These are phyloP conservation scores for Beris morrisii DNA, from an alignment of 2,888 invertebrate genomes.

Conservation along the genomic window DNA sequence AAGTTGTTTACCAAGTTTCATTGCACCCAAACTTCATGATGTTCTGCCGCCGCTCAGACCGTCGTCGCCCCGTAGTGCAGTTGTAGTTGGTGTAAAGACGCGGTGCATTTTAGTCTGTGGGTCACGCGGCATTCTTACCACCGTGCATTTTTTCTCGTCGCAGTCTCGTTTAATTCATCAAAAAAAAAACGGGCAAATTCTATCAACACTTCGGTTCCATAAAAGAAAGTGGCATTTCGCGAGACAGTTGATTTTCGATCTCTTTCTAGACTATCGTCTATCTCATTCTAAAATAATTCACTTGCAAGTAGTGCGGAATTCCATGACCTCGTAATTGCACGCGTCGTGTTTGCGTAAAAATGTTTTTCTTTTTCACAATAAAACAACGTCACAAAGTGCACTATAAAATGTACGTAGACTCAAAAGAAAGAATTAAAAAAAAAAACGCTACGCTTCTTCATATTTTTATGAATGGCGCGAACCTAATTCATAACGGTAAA, in stretches of 20 bases:
- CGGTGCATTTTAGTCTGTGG: not conserved
- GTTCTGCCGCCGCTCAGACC: slow-evolving; percentile 1
- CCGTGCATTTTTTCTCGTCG: no score
- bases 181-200: no score
- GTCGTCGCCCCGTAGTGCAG: not conserved
- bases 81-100: not conserved
- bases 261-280: no score
- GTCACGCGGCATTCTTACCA: no score
- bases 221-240: no score
- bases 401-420: not conserved
- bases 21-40: slow-evolving; percentile 28
- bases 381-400: not conserved
- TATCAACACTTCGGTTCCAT: no score
- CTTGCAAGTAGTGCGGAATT: no score
- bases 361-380: not conserved
- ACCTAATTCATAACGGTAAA: slow-evolving; percentile 39
- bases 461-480: slow-evolving; percentile 38
- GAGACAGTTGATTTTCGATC: no score
- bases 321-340: no score
- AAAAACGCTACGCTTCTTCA: slow-evolving; percentile 31
- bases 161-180: no score
- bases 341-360: not conserved
- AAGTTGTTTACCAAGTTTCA: slow-evolving; percentile 29
- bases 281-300: no score
- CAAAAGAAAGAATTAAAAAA: slow-evolving; percentile 3